Evolutionary conservation across 2,888 invertebrate species (phyloP), one percentile per base, ranked within the genome.

Genomic region (Megamerina dolium): DNA sequence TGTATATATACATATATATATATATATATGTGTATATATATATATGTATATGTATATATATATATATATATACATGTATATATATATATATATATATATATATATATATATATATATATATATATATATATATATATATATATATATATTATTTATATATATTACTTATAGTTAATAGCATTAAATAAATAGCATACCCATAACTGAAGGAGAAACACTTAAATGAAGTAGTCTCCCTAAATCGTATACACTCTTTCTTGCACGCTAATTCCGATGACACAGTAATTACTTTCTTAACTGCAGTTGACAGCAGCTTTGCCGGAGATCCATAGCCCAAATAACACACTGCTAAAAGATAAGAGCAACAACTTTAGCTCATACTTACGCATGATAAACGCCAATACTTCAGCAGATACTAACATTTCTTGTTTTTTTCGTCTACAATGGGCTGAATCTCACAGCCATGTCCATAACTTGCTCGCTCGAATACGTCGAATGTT

Each of bases 401-500:
- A 8, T 23, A 8, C 23, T 8, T 23, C 6, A 8, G 10, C 8
- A 23, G 6, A 8, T 37, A 56, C 62, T 58, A 54, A 73, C 73
- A 60, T 56, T 73, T 72, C 43, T 72, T 71, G 52, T 72, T 68
- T 46, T 73, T 72, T 26, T 70, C 70, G 55, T 72, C 71, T 8
- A 68, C 61, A 13, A 71, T 70, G 31, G 78, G 75, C 44, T 83
- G 81, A 0, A 85, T 80, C 63, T 88, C 87, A 55, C 88, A 88
- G 1, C 88, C 88, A 40, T 86, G 78, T 0, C 87, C 88, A 56
- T 82, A 88, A 64, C 87, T 88, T 1, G 86, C 87, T 32, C 88
- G 72, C 47, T 88, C 82, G 54, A 87, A 89, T 18, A 89, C 70
- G 66, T 88, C 87, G 43, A 85, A 85, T 0, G 80, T 79, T 2